These are phyloP conservation scores for Calephelis virginiensis DNA, from an alignment of 1,140 invertebrate genomes.

Conservation along the genomic window DNA sequence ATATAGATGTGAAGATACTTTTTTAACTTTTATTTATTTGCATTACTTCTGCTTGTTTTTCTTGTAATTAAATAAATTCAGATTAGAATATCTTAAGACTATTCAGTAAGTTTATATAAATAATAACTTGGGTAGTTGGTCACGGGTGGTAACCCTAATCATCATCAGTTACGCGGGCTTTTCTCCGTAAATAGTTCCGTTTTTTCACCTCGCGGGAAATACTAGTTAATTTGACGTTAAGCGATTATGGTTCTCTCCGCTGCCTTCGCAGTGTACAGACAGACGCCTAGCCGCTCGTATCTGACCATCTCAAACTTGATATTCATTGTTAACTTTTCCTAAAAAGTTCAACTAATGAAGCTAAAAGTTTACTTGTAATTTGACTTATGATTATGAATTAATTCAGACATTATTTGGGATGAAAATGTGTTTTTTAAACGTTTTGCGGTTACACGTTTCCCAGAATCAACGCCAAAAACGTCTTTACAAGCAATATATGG, in stretches of 20 bases:
- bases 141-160: constrained; percentile 52
- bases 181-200: constrained; percentile 65
- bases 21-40: too few species aligned
- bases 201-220: constrained; percentile 71
- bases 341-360: constrained; percentile 62
- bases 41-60: too few species aligned
- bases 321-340: constrained; percentile 62
- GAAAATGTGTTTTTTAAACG: constrained; percentile 76
- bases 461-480: constrained; percentile 74
- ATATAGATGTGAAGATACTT: too few species aligned
- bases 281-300: constrained; percentile 43
- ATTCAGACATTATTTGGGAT: constrained; percentile 30
- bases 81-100: too few species aligned
- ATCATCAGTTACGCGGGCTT: constrained; percentile 60
- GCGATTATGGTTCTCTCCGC: constrained; percentile 45
- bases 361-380: constrained; percentile 9
- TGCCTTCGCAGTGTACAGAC: constrained; percentile 41
- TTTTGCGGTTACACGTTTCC: constrained; percentile 69
- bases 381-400: neutral
- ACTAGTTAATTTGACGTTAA: constrained; percentile 63
- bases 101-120: neutral
- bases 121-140: constrained; percentile 6
- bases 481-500: constrained; percentile 75
- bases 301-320: constrained; percentile 16
- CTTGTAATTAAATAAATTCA: too few species aligned